A percentile compares a stretch with the other conserved stretches of the same genome.
Conservation (phyloP, 2,888 invertebrate genomes). For the Apamea sordens region DNA sequence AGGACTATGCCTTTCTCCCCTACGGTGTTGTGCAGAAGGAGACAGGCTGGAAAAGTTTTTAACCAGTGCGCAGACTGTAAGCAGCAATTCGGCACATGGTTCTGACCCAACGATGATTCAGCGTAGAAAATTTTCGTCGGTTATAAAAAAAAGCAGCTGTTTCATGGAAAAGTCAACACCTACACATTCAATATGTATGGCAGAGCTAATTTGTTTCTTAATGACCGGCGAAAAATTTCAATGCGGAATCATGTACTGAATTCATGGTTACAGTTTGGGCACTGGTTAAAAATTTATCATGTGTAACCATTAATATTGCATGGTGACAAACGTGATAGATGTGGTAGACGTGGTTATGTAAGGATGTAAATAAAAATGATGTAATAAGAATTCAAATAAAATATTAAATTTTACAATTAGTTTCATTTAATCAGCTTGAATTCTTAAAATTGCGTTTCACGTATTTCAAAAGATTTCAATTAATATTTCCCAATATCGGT, state of each 20-base stretch:
- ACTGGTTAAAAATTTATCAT: no score
- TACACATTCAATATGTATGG: no score
- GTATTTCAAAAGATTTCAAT: not conserved
- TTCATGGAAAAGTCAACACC: no score
- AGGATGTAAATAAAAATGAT: not conserved
- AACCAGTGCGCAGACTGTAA: no score
- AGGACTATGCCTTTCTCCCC: not conserved
- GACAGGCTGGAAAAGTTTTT: not conserved
- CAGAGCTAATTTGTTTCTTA: no score
- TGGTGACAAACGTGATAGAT: not conserved
- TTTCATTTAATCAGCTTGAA: conserved; percentile 6
- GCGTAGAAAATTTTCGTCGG: no score
- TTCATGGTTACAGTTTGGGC: no score
- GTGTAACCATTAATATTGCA: not conserved
- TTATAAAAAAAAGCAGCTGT: not conserved
- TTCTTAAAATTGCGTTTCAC: no score
- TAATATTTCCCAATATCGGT: not conserved
- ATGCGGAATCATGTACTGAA: no score
- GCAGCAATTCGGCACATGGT: no score
- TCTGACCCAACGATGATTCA: not conserved
- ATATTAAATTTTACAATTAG: not conserved
- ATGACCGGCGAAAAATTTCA: no score
- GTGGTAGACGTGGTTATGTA: not conserved
- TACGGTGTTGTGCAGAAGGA: not conserved
- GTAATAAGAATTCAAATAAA: no score